Evolutionary conservation across 1,140 invertebrate species (phyloP).

Genomic region (Physella acuta): DNA sequence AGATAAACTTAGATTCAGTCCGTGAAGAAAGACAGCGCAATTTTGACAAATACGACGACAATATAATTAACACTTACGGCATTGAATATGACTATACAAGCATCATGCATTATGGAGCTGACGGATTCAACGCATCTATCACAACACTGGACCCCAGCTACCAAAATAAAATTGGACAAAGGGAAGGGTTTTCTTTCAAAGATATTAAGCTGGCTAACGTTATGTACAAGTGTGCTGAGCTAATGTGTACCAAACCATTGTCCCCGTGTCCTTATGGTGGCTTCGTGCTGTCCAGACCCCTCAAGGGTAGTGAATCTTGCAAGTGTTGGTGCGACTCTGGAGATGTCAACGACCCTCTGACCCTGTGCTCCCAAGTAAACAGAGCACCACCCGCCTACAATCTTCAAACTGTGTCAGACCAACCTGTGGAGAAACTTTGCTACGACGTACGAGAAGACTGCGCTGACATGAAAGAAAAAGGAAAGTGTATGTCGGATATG

Average conservation of each 20-base stretch:
- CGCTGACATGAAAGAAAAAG: neutral
- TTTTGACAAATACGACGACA: conserved; percentile 60
- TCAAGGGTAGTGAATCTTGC: neutral
- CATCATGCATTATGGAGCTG: conserved; percentile 57
- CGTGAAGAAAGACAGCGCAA: conserved; percentile 58
- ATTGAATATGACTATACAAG: conserved; percentile 64
- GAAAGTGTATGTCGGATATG: neutral
- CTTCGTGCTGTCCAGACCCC: neutral
- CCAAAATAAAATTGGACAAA: conserved; percentile 41
- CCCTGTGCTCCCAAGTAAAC: neutral
- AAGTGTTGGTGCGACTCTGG: conserved; percentile 14
- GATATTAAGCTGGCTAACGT: conserved; percentile 44
- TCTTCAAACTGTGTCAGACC: neutral
- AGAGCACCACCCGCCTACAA: neutral
- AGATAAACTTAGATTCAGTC: conserved; percentile 70
- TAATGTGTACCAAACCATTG: too few relatives aligned
- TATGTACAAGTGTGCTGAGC: conserved; percentile 40
- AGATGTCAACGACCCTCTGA: neutral
- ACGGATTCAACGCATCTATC: conserved; percentile 36
- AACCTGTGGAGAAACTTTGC: neutral
- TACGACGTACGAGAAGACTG: conserved; percentile 6
- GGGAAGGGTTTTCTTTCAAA: conserved; percentile 39
- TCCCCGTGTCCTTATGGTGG: neutral
- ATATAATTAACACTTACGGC: conserved; percentile 57
- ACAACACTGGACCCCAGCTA: conserved; percentile 33